Evolutionary conservation across 2,113 vertebrate genomes (phyloP).

Genomic region (Antennarius striatus): DNA sequence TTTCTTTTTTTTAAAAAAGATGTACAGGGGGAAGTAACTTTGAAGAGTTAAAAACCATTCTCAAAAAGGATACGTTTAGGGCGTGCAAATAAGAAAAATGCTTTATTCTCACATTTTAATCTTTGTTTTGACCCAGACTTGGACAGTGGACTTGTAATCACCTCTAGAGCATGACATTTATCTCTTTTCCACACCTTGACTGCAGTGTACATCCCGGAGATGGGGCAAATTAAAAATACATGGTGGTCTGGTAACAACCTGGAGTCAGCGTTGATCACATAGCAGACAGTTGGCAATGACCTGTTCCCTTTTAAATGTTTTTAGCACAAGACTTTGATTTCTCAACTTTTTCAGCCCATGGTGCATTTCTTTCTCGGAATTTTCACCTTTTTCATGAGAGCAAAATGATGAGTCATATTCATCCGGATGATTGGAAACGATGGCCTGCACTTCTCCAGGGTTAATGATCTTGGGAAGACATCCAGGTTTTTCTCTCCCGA

Average conservation of each 20-base stretch:
- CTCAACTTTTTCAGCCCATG: too few species aligned
- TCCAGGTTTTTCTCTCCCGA: slow-evolving; percentile 27
- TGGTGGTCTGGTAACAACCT: slow-evolving; percentile 32
- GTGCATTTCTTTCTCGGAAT: too few species aligned
- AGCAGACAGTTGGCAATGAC: not conserved
- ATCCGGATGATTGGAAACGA: slow-evolving; percentile 30
- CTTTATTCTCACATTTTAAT: slow-evolving; percentile 23
- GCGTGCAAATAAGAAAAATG: slow-evolving; percentile 1
- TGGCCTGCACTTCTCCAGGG: slow-evolving; percentile 20
- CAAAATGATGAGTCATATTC: slow-evolving; percentile 19
- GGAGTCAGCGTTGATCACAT: slow-evolving; percentile 13
- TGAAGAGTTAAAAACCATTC: slow-evolving; percentile 59
- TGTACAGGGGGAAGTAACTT: slow-evolving; percentile 64
- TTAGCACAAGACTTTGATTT: too few species aligned
- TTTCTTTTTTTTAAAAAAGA: slow-evolving; percentile 35
- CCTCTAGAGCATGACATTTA: slow-evolving; percentile 44
- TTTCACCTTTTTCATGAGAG: not conserved
- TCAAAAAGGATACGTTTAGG: slow-evolving; percentile 33
- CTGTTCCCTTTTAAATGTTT: too few species aligned
- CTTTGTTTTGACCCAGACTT: slow-evolving; percentile 20
- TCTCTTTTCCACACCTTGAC: slow-evolving; percentile 50
- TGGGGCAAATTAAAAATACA: slow-evolving; percentile 59
- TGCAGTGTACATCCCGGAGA: slow-evolving; percentile 43
- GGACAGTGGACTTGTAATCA: slow-evolving; percentile 48
- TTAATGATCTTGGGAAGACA: slow-evolving; percentile 36